Evolutionary conservation across 2,797 vertebrate species (phyloP), one percentile per base, ranked within the genome.

Genomic region (Brachymystax lenok): DNA sequence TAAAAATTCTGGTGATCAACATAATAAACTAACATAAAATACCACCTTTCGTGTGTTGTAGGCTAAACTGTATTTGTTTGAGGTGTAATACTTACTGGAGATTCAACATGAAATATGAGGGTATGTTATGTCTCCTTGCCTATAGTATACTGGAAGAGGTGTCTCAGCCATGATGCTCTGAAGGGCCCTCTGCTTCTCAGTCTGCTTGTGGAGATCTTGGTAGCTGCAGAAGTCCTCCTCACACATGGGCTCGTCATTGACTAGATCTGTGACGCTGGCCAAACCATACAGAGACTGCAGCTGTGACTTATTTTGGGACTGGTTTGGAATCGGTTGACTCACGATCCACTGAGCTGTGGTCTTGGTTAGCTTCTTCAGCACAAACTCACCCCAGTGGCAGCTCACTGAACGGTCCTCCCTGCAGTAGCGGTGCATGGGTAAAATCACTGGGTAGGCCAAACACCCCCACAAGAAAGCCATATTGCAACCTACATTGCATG

Each of bases 281-380:
- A 81, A 82, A 40, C 75, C 88, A 0, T 91, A 61, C 74, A 87
- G 85, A 21, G n/a, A 64, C 61, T 84, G 85, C 77, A 83, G 86
- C 16, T 82, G 86, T 56, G 61, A 76, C 50, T 88, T 80, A 33
- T 77, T 73, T 24, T 67, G 71, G 40, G 40, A 59, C 14, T 59
- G 24, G 73, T 64, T 72, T 1, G 28, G 52, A 0, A 87, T 77
- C 33, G 82, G 81, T 66, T 90, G 91, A 76, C 69, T 90, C 75
- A 88, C 83, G 72, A 93, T 88, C 90, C 90, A 89, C 13, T 87
- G 88, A 59, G 87, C 84, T 0, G 90, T 91, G 89, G 35, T 40
- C 7, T 40, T 40, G 35, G 35, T 40, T 40, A 40, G 35, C 35
- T 40, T 40, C 35, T 10, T 40, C 8, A 40, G 35, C 35, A 40